Evolutionary conservation across 2,888 invertebrate species (phyloP).

Genomic region (Netelia melanura): DNA sequence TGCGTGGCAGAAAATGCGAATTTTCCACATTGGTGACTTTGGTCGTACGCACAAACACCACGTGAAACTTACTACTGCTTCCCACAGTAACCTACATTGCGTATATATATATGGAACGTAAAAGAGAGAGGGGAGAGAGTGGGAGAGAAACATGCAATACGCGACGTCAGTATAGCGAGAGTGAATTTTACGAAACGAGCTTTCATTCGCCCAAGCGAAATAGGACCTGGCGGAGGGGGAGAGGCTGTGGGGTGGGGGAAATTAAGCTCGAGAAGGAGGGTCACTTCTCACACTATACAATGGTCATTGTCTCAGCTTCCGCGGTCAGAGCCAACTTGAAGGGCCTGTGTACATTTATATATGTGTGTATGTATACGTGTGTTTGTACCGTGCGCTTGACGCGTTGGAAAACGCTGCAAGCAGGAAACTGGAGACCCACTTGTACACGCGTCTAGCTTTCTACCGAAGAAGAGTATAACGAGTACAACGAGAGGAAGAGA

Average conservation of each 20-base stretch:
- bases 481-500: constrained; percentile 27
- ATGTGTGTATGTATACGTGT: neutral
- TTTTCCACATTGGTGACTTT: constrained; percentile 4
- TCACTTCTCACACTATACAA: constrained; percentile 65
- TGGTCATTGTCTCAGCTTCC: constrained; percentile 72
- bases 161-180: neutral
- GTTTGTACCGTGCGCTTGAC: constrained; percentile 18
- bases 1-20: neutral
- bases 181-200: no score
- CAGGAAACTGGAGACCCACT: constrained; percentile 59
- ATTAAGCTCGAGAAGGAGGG: constrained; percentile 41
- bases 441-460: constrained; percentile 42
- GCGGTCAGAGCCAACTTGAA: constrained; percentile 56
- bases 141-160: neutral
- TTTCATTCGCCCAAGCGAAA: neutral
- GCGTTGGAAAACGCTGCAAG: constrained; percentile 28
- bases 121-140: no score
- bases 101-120: neutral
- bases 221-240: neutral
- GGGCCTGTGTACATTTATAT: constrained; percentile 20
- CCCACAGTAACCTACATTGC: neutral
- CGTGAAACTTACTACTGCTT: neutral
- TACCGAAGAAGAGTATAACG: constrained; percentile 43
- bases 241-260: constrained; percentile 18
- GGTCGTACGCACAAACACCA: neutral